phyloP scores from a whole-genome alignment of 2,113 vertebrate species.

The Benitochromis conjunctus region DNA sequence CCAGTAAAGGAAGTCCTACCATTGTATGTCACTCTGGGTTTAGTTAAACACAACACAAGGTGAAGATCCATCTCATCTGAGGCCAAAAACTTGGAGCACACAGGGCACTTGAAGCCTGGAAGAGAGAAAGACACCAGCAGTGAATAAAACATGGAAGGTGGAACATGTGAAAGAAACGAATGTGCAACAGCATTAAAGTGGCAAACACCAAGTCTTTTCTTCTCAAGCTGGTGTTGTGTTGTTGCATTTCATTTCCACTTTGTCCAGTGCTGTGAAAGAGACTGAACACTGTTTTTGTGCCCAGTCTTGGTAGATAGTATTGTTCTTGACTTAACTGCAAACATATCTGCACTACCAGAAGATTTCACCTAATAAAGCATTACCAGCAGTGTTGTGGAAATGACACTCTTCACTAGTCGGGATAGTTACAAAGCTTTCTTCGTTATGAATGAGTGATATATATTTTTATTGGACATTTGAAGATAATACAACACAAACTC shows the following conservation, averaged over 20 bases:
- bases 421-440: no score
- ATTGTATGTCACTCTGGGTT: conserved; percentile 94
- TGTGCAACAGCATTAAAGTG: not conserved
- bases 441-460: no score
- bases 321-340: not conserved
- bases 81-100: conserved; percentile 94
- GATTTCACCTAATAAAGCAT: not conserved
- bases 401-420: no score
- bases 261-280: not conserved
- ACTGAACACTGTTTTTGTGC: not conserved
- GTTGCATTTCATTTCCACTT: not conserved
- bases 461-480: no score
- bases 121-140: not conserved
- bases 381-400: no score
- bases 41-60: conserved; percentile 94
- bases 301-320: not conserved
- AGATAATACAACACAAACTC: no score
- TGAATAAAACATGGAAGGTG: not conserved
- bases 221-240: not conserved
- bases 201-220: not conserved
- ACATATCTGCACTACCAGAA: not conserved
- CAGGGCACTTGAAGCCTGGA: conserved; percentile 92
- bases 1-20: conserved; percentile 74
- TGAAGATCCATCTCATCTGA: conserved; percentile 97
- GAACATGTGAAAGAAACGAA: accelerated